phyloP scores from a whole-genome alignment of 2,888 invertebrate species.

The Pachydiplax longipennis region DNA sequence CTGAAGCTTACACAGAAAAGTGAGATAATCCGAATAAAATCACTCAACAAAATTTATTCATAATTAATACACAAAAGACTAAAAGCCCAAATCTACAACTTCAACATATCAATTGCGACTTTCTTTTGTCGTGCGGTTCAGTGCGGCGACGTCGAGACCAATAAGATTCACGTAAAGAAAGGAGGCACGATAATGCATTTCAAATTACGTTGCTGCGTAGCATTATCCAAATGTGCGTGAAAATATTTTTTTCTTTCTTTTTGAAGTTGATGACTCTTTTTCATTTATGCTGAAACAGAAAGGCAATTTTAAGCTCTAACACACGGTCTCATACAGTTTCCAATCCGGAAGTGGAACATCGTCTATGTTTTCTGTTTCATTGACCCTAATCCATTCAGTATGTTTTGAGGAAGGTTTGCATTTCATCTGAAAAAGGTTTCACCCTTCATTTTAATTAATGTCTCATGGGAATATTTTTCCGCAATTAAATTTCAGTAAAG shows the following conservation, averaged over 20 bases:
- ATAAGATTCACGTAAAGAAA: neutral
- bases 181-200: neutral
- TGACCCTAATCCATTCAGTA: neutral
- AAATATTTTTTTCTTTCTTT: neutral
- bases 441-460: neutral
- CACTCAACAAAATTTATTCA: neutral
- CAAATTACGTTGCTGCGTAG: neutral
- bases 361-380: neutral
- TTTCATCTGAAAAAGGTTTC: neutral
- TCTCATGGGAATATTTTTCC: neutral
- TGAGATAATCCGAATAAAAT: neutral
- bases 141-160: neutral
- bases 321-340: neutral
- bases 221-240: neutral
- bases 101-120: neutral
- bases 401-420: neutral
- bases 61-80: neutral
- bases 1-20: neutral
- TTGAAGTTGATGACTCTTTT: neutral
- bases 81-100: neutral
- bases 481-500: no score
- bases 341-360: neutral
- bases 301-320: neutral
- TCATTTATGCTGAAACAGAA: neutral
- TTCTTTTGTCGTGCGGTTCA: neutral